A percentile compares a stretch with the other conserved stretches of the same genome.
These are phyloP conservation scores for Caenorhabditis virilis DNA, from an alignment of 2,888 invertebrate genomes.

Conservation along the genomic window DNA sequence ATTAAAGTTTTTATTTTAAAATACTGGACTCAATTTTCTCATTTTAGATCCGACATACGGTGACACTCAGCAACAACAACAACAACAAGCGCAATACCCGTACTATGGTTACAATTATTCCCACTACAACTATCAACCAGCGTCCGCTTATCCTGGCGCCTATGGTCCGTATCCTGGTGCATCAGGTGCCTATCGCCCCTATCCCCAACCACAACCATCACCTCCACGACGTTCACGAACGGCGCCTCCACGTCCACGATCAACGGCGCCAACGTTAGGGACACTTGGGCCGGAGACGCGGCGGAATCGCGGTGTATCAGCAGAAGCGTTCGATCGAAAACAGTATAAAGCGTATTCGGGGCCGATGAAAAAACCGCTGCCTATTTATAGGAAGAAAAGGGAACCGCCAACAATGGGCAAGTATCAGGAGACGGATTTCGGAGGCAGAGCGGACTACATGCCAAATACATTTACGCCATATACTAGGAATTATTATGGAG, in stretches of 20 bases:
- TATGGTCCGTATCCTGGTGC: constrained; percentile 50
- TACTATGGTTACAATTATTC: constrained; percentile 39
- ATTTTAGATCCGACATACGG: constrained; percentile 31
- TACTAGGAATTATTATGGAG: constrained; percentile 31
- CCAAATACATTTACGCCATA: constrained; percentile 16
- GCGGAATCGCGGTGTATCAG: constrained; percentile 47
- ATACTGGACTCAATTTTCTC: too few species aligned
- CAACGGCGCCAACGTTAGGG: constrained; percentile 34
- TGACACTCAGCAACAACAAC: constrained; percentile 24
- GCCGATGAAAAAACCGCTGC: constrained; percentile 35
- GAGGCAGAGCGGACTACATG: constrained; percentile 23
- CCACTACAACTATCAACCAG: constrained; percentile 37
- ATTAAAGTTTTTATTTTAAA: too few species aligned
- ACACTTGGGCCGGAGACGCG: constrained; percentile 28
- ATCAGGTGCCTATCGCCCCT: constrained; percentile 53
- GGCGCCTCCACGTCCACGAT: constrained; percentile 51
- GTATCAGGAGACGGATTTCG: constrained; percentile 54
- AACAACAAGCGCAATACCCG: constrained; percentile 32
- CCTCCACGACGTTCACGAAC: constrained; percentile 57
- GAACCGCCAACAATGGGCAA: constrained; percentile 38
- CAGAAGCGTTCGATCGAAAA: constrained; percentile 39
- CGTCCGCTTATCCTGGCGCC: constrained; percentile 40
- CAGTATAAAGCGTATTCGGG: constrained; percentile 14
- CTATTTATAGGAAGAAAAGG: constrained; percentile 55
- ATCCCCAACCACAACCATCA: constrained; percentile 56